Evolutionary conservation across 2,113 vertebrate species (phyloP), one percentile per base, ranked within the genome.

Genomic region (Podarcis muralis): DNA sequence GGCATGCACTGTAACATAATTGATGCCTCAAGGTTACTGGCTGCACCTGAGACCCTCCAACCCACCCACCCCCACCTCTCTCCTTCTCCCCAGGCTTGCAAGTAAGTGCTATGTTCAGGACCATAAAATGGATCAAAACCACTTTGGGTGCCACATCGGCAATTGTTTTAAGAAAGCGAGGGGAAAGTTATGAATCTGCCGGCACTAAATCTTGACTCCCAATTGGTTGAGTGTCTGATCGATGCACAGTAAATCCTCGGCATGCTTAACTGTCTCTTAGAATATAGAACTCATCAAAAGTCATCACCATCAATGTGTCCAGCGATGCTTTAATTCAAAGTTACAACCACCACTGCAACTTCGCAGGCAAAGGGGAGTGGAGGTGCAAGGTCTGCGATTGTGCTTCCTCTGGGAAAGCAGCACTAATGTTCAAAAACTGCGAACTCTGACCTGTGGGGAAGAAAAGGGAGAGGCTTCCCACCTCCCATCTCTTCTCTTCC

Each of bases 141-240:
- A 37, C 59, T 88, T 71, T 83, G 87, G 83, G 59, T 48, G n/a
- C 30, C 2, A 1, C 0, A 5, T 76, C 69, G 40, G 35, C 83
- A 89, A 87, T 57, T 92, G 53, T 40, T 43, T 87, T 86, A 90
- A 84, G 87, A 90, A 78, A 66, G 11, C 79, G 85, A n/a, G 79
- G 43, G 83, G 81, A 65, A 57, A 85, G 13, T 23, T 81, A 40
- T 86, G 66, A 40, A 86, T 72, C 27, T 90, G 4, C 30, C 81
- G 78, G 30, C 76, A 15, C 30, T 88, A 84, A 90, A 85, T 83
- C 84, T 91, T 59, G 43, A 84, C 80, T 40, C 40, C 71, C 65
- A 4, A 40, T 93, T 69, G 32, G 1, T 85, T 91, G 32, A 86
- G 76, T 83, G 23, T 27, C 1, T 48, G 72, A 87, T 83, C 89